These are phyloP conservation scores for Cyprinus carpio DNA, from an alignment of 2,113 vertebrate genomes.

Conservation along the genomic window DNA sequence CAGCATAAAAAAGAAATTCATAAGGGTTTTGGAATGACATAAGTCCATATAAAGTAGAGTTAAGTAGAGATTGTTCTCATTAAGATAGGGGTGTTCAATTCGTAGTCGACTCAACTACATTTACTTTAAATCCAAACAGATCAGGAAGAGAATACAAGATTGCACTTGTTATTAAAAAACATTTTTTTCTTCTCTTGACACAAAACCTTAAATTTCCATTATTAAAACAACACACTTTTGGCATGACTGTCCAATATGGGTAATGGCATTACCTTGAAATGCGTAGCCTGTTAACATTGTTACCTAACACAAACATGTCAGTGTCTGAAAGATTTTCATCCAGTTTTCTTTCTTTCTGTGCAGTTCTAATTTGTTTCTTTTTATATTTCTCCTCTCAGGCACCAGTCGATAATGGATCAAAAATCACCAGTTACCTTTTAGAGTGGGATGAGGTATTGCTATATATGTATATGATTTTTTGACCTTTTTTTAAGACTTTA, in stretches of 20 bases:
- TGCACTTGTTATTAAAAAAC: too few species aligned
- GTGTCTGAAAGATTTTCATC: conserved; percentile 19
- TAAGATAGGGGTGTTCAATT: too few species aligned
- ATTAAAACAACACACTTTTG: too few species aligned
- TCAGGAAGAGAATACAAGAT: too few species aligned
- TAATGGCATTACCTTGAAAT: too few species aligned
- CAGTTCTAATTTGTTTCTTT: neutral
- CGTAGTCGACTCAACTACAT: too few species aligned
- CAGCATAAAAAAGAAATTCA: neutral
- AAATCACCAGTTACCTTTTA: conserved; percentile 97
- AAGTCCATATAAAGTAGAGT: neutral
- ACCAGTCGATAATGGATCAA: conserved; percentile 94
- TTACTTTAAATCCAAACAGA: too few species aligned
- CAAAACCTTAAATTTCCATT: too few species aligned
- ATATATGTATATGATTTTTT: too few species aligned
- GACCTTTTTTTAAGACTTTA: neutral
- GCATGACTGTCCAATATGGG: too few species aligned
- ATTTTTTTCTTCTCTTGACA: too few species aligned
- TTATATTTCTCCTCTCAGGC: conserved; percentile 73
- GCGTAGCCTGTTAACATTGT: neutral
- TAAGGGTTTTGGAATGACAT: neutral
- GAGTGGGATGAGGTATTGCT: conserved; percentile 94
- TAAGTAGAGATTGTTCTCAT: too few species aligned
- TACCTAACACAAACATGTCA: conserved; percentile 30
- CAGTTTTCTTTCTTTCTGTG: neutral